These are phyloP conservation scores for Dermochelys coriacea DNA, from an alignment of 2,797 vertebrate species.

Conservation along the genomic window DNA sequence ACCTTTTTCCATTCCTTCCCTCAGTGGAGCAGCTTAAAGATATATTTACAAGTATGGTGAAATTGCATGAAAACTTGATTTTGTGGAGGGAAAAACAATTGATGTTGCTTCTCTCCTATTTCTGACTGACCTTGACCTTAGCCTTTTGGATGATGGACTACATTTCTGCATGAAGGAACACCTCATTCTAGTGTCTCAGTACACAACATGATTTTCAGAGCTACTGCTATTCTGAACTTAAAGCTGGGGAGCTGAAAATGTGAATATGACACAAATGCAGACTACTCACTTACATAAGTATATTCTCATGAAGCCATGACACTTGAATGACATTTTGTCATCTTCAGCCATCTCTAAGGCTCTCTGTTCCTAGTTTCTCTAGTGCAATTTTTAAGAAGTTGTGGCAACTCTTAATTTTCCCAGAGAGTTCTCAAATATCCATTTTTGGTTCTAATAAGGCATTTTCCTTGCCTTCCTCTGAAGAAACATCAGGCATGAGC, in stretches of 20 bases:
- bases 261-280: not conserved
- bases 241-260: not conserved
- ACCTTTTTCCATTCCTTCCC: not conserved
- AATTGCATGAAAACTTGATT: not conserved
- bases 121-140: not conserved
- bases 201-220: not conserved
- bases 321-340: not conserved
- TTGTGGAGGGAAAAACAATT: not conserved
- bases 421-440: not conserved
- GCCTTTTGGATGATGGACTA: not conserved
- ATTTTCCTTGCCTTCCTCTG: not conserved
- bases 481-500: not conserved
- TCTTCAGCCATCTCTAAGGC: not conserved
- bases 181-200: not conserved
- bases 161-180: not conserved
- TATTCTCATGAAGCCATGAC: not conserved
- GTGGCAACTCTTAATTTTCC: not conserved
- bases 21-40: not conserved
- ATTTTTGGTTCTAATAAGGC: slow-evolving; percentile 13
- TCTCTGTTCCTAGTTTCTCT: not conserved
- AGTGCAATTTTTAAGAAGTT: not conserved
- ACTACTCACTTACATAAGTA: not conserved
- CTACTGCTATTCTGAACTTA: not conserved
- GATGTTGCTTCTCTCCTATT: not conserved
- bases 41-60: not conserved